Base-by-base conservation (phyloP, 2,797 vertebrate species). In the Sebastes steindachneri region DNA sequence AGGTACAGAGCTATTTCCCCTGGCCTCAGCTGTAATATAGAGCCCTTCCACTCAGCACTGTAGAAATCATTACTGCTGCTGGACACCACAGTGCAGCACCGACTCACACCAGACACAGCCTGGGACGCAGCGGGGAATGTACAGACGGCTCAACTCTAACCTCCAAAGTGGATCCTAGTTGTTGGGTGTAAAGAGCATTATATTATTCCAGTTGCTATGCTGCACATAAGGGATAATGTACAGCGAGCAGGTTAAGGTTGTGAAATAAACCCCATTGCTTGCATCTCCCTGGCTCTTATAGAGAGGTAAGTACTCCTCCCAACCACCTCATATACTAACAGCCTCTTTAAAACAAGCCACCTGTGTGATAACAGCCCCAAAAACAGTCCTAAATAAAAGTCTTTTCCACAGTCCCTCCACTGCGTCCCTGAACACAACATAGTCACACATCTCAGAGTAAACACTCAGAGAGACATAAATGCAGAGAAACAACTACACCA, bases 1-100 rank as follows among this genome's bases (percentile, higher is more conserved):
- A 80, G 86, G 84, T 72, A 73, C 88, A 69, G 60, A 80, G 79
- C 81, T 37, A 81, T 85, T 76, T 89, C 85, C 90, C 88, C 79
- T 87, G 86, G 89, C 79, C 86, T 90, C 86, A 92, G 89, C 86
- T 83, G 74, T 73, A 90, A 73, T 76, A 68, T 55, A 84, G 72
- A 82, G 88, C 48, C 53, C 45, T 77, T 85, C 81, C 82, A 88
- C 80, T 91, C 86, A 93, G 90, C 93, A 90, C 71, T 87, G 75
- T 51, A 81, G 77, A 86, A 91, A 91, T 90, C 89, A 85, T 92
- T 93, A 90, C 83, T 76, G 90, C 77, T 79, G 71, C 76, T 55
- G 55, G 76, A 71, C 73, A 67, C 70, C 26, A 64, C 9, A 69
- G 51, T 4, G 63, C 26, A 74, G 60, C 69, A 64, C 9, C 7